A percentile compares a stretch with the other conserved stretches of the same genome.
These are phyloP conservation scores for Stegophylla sp. DNA, from an alignment of 2,888 invertebrate species.

Conservation along the genomic window DNA sequence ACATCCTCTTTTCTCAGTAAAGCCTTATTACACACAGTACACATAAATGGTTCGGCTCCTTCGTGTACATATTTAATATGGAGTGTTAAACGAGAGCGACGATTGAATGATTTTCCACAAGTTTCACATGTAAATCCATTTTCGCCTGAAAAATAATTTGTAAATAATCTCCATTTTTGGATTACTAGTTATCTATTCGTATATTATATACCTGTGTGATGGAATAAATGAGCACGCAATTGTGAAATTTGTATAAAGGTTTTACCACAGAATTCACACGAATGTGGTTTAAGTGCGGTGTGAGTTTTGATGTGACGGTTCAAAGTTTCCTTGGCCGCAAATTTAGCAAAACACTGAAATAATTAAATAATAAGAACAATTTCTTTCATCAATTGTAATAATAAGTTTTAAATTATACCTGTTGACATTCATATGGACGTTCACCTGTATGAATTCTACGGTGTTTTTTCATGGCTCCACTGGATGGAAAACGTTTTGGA, in stretches of 20 bases:
- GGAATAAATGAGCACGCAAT: constrained; percentile 78
- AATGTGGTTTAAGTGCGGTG: constrained; percentile 68
- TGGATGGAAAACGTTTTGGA: constrained; percentile 75
- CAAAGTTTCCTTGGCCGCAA: constrained; percentile 83
- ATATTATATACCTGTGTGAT: constrained; percentile 69
- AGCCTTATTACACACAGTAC: constrained; percentile 69
- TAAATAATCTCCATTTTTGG: background rate
- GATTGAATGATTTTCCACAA: constrained; percentile 69
- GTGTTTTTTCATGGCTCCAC: constrained; percentile 80
- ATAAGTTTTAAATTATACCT: constrained; percentile 66
- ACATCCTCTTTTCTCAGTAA: constrained; percentile 73
- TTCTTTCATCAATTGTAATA: background rate
- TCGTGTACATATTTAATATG: constrained; percentile 73
- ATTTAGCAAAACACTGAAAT: constrained; percentile 76
- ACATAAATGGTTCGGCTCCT: constrained; percentile 70
- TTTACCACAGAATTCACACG: constrained; percentile 74
- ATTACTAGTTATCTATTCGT: constrained; percentile 6
- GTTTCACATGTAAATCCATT: constrained; percentile 73
- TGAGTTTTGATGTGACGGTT: constrained; percentile 79
- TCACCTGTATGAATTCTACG: constrained; percentile 70
- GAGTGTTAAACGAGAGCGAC: constrained; percentile 65
- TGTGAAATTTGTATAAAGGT: constrained; percentile 86
- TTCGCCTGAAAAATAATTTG: constrained; percentile 65
- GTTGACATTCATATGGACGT: constrained; percentile 73
- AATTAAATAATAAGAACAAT: background rate